Conservation (phyloP, 2,113 vertebrate genomes). For the Nothobranchius furzeri region DNA sequence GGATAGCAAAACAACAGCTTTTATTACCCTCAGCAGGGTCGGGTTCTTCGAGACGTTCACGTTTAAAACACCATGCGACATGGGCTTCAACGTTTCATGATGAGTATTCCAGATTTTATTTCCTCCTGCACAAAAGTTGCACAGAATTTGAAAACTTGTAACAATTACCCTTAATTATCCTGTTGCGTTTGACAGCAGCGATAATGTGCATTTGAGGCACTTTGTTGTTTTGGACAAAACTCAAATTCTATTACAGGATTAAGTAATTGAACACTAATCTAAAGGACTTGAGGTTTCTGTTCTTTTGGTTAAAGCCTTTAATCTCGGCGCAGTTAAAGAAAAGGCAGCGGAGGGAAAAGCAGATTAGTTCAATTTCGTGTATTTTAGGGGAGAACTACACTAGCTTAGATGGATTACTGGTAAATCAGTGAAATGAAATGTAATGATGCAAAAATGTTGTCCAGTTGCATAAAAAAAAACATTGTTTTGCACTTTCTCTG, state of each 20-base stretch:
- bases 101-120: too few relatives aligned
- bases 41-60: slow-evolving; percentile 27
- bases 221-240: slow-evolving; percentile 72
- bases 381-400: slow-evolving; percentile 68
- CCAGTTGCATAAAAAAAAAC: slow-evolving; percentile 40
- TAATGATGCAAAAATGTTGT: slow-evolving; percentile 57
- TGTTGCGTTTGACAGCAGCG: slow-evolving; percentile 57
- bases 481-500: slow-evolving; percentile 7
- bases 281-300: slow-evolving; percentile 70
- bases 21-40: slow-evolving; percentile 20
- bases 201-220: slow-evolving; percentile 59
- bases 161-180: slow-evolving; percentile 57
- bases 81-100: too few relatives aligned
- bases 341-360: slow-evolving; percentile 65
- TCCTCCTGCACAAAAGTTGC: neutral
- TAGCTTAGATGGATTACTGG: slow-evolving; percentile 75
- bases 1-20: slow-evolving; percentile 59
- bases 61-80: slow-evolving; percentile 22
- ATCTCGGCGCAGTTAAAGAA: slow-evolving; percentile 71
- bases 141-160: slow-evolving; percentile 20
- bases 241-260: slow-evolving; percentile 78
- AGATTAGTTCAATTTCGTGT: slow-evolving; percentile 77
- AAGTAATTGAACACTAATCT: slow-evolving; percentile 80
- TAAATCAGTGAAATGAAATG: slow-evolving; percentile 69
- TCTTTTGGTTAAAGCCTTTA: slow-evolving; percentile 77